Percentiles rank a stretch among this genome's conserved stretches.
Evolutionary conservation across 2,113 vertebrate genomes (phyloP).

Genomic region (Cromileptes altivelis): DNA sequence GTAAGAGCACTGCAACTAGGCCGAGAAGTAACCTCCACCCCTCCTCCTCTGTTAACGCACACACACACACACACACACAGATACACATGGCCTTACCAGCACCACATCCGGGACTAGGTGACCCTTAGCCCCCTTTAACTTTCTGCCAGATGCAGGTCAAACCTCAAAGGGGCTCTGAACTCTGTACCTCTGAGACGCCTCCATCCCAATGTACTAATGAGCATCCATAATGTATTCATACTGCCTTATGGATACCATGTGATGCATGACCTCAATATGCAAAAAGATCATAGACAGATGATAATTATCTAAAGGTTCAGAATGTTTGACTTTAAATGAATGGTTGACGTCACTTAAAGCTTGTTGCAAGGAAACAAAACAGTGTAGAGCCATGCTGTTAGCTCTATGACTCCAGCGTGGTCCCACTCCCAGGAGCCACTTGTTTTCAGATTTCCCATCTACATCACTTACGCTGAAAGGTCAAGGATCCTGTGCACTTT

Average conservation of each 20-base stretch:
- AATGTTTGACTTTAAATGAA: background rate
- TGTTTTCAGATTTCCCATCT: too few relatives aligned
- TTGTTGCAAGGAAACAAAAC: background rate
- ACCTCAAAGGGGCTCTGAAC: slow-evolving; percentile 63
- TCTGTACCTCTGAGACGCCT: slow-evolving; percentile 15
- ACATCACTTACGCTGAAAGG: too few relatives aligned
- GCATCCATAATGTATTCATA: slow-evolving; percentile 6
- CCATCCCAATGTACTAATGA: slow-evolving; percentile 18
- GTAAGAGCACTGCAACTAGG: slow-evolving; percentile 57
- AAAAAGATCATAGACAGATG: background rate
- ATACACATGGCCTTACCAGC: slow-evolving; percentile 9
- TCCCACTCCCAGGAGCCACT: too few relatives aligned
- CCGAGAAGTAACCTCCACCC: slow-evolving; percentile 31
- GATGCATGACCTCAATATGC: background rate
- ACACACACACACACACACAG: slow-evolving; percentile 8
- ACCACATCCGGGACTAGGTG: slow-evolving; percentile 56
- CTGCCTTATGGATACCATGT: background rate
- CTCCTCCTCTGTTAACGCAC: slow-evolving; percentile 5
- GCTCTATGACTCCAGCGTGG: background rate
- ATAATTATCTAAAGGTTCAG: background rate
- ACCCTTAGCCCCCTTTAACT: slow-evolving; percentile 65
- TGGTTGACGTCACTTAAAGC: background rate
- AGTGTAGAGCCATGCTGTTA: background rate
- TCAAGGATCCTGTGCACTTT: too few relatives aligned
- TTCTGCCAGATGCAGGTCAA: slow-evolving; percentile 66